Percentiles rank a stretch among this genome's conserved stretches.
Conservation (phyloP, 2,888 invertebrate species). For the Archips crataeganus region DNA sequence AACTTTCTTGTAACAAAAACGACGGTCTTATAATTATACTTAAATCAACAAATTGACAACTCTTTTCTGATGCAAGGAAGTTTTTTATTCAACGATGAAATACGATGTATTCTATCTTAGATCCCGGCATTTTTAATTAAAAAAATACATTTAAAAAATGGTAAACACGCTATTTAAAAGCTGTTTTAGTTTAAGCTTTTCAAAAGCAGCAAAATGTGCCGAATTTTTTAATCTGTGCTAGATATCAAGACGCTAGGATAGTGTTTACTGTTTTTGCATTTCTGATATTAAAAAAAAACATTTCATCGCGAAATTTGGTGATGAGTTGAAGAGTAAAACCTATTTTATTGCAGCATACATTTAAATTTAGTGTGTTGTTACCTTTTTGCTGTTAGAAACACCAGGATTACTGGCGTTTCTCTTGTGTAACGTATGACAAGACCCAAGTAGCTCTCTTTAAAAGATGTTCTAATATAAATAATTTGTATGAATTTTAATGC, state of each 20-base stretch:
- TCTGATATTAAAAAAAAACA: background rate
- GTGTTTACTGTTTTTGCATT: background rate
- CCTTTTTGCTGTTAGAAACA: background rate
- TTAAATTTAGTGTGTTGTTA: background rate
- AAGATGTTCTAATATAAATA: background rate
- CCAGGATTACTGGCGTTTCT: background rate
- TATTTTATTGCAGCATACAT: background rate
- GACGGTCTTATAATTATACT: background rate
- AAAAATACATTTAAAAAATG: background rate
- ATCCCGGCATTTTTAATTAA: background rate
- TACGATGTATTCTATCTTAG: background rate
- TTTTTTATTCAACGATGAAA: background rate
- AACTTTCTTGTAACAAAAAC: constrained; percentile 23
- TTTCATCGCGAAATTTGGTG: background rate
- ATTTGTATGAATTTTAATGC: constrained; percentile 6
- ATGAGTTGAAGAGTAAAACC: background rate
- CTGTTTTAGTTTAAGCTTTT: constrained; percentile 23
- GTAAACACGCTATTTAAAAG: background rate
- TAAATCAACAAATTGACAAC: background rate
- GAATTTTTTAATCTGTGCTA: constrained; percentile 24
- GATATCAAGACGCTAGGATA: constrained; percentile 18
- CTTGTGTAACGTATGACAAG: background rate
- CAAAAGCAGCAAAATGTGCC: constrained; percentile 25
- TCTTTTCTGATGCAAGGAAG: constrained; percentile 18
- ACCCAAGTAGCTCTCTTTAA: constrained; percentile 4